A percentile compares a stretch with the other conserved stretches of the same genome.
Conservation (phyloP, 2,888 invertebrate species). For the Synergus itoensis region DNA sequence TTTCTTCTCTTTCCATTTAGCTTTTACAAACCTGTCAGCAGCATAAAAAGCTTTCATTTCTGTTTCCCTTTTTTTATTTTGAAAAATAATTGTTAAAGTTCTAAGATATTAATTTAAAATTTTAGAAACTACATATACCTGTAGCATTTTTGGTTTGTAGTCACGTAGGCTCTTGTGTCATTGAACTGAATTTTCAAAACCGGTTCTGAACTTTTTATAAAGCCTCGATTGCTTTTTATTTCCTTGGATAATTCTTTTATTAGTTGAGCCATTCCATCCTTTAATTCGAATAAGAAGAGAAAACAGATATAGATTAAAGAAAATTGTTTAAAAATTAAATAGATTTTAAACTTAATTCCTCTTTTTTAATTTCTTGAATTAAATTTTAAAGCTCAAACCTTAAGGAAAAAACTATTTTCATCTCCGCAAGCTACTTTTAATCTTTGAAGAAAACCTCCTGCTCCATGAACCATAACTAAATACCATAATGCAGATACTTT, state of each 20-base stretch:
- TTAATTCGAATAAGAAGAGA: not conserved
- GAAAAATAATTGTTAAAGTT: not conserved
- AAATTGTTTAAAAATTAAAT: too few species aligned
- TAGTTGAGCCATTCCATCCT: conserved; percentile 61
- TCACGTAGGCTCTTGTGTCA: conserved; percentile 59
- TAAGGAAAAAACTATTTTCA: conserved; percentile 60
- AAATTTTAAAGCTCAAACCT: conserved; percentile 51
- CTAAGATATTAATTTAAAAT: not conserved
- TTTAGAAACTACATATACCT: conserved; percentile 53
- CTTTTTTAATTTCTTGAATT: not conserved
- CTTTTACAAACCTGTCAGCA: not conserved
- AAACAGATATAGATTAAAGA: not conserved
- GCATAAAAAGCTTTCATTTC: not conserved
- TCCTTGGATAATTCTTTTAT: conserved; percentile 50
- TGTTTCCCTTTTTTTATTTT: not conserved
- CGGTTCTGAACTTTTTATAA: conserved; percentile 55
- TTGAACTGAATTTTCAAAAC: conserved; percentile 60
- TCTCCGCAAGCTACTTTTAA: conserved; percentile 60
- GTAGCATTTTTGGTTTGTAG: conserved; percentile 54
- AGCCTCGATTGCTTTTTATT: conserved; percentile 52
- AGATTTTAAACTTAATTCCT: not conserved
- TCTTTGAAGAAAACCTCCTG: conserved; percentile 63
- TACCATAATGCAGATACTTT: conserved; percentile 66
- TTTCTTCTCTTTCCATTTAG: not conserved
- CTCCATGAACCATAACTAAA: conserved; percentile 61